A percentile compares a stretch with the other conserved stretches of the same genome.
These are phyloP conservation scores for Cryptoblepharus egeriae DNA, from an alignment of 2,797 vertebrate species.

Conservation along the genomic window DNA sequence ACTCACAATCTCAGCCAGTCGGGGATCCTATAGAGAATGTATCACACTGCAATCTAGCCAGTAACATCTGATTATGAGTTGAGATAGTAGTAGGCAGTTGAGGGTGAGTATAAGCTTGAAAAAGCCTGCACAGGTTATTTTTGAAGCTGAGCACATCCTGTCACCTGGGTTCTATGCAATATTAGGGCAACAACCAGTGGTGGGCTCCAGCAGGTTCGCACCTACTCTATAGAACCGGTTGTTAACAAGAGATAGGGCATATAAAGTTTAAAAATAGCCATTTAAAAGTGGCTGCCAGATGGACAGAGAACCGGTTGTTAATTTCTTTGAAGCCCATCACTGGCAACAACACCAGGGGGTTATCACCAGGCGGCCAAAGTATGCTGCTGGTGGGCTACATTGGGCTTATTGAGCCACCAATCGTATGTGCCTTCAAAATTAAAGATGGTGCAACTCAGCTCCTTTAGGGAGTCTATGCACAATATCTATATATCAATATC, in stretches of 20 bases:
- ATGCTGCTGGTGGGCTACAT: too few species aligned
- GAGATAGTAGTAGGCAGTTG: not conserved
- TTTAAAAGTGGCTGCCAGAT: too few species aligned
- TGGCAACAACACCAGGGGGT: not conserved
- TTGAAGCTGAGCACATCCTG: not conserved
- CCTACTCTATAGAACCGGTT: too few species aligned
- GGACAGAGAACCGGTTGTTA: too few species aligned
- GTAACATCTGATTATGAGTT: not conserved
- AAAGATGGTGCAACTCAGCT: not conserved
- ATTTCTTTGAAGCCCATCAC: too few species aligned
- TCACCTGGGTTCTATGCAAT: not conserved
- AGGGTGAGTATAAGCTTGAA: too few species aligned
- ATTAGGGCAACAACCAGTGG: too few species aligned
- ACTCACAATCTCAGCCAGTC: not conserved
- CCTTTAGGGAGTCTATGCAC: not conserved
- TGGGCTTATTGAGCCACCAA: not conserved
- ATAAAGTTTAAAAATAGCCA: too few species aligned
- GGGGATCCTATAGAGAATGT: not conserved
- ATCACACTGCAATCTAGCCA: not conserved
- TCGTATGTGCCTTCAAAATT: not conserved
- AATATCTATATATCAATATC: too few species aligned
- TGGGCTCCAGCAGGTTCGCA: too few species aligned
- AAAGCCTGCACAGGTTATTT: not conserved
- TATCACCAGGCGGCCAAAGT: not conserved
- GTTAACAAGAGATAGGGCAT: too few species aligned